Conservation (phyloP, 2,797 vertebrate species). For the Melanotaenia maccullochi region DNA sequence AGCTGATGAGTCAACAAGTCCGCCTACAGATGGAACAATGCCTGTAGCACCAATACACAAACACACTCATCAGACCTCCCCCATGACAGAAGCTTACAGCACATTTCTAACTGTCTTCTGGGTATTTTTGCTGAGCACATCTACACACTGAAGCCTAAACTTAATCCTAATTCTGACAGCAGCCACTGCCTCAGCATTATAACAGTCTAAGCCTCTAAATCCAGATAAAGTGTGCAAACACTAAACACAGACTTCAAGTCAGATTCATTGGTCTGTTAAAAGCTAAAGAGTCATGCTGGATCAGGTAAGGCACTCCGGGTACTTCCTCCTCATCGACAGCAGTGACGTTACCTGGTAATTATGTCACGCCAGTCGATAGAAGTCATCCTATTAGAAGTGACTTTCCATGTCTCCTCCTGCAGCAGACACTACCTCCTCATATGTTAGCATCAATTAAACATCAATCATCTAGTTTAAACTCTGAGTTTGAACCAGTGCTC, state of each 20-base stretch:
- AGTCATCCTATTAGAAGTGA: constrained; percentile 29
- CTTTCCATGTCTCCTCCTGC: constrained; percentile 13
- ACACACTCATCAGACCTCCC: neutral
- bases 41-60: constrained; percentile 6
- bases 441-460: neutral
- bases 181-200: constrained; percentile 34
- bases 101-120: neutral
- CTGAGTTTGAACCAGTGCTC: neutral
- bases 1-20: constrained; percentile 13
- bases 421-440: neutral
- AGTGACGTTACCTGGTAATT: constrained; percentile 40
- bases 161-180: constrained; percentile 41
- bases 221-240: neutral
- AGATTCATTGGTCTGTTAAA: neutral
- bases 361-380: constrained; percentile 33
- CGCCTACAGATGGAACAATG: neutral
- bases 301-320: constrained; percentile 4
- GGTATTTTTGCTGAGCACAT: constrained; percentile 1
- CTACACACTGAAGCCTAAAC: constrained; percentile 10
- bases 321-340: constrained; percentile 34
- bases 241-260: neutral
- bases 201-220: neutral
- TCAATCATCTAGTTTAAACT: neutral
- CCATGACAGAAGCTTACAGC: constrained; percentile 1
- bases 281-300: constrained; percentile 8